A percentile compares a stretch with the other conserved stretches of the same genome.
These are phyloP conservation scores for Orcinus orca DNA, from an alignment of 2,113 vertebrate genomes.

Conservation along the genomic window DNA sequence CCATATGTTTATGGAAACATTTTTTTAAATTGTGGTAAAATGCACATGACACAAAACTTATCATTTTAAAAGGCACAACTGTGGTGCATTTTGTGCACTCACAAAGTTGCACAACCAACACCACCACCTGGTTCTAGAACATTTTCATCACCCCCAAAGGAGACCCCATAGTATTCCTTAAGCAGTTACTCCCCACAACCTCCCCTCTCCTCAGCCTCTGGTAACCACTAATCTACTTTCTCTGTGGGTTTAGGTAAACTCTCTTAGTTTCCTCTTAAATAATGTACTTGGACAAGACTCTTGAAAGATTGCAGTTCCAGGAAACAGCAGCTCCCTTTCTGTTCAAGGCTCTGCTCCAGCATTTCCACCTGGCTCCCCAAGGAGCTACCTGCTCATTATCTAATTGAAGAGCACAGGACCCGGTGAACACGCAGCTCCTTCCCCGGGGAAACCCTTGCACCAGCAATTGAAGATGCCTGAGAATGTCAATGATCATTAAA, in stretches of 20 bases:
- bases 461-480: not conserved
- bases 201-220: not conserved
- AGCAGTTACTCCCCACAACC: not conserved
- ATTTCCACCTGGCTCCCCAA: not conserved
- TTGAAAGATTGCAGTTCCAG: not conserved
- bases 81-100: not conserved
- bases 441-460: not conserved
- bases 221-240: not conserved
- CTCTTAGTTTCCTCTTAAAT: not conserved
- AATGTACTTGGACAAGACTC: not conserved
- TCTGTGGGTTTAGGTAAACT: not conserved
- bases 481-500: not conserved
- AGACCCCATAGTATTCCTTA: not conserved
- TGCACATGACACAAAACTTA: not conserved
- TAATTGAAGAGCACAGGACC: slow-evolving; percentile 3
- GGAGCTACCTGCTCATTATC: slow-evolving; percentile 26
- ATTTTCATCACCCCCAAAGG: not conserved
- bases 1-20: not conserved
- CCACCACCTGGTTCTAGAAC: not conserved
- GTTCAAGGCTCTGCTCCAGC: not conserved
- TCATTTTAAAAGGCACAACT: not conserved
- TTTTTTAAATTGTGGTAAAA: not conserved
- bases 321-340: not conserved
- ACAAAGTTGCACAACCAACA: not conserved
- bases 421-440: not conserved